Evolutionary conservation across 1,140 invertebrate genomes (phyloP), one percentile per base, ranked within the genome.

Genomic region (Heliothis virescens): DNA sequence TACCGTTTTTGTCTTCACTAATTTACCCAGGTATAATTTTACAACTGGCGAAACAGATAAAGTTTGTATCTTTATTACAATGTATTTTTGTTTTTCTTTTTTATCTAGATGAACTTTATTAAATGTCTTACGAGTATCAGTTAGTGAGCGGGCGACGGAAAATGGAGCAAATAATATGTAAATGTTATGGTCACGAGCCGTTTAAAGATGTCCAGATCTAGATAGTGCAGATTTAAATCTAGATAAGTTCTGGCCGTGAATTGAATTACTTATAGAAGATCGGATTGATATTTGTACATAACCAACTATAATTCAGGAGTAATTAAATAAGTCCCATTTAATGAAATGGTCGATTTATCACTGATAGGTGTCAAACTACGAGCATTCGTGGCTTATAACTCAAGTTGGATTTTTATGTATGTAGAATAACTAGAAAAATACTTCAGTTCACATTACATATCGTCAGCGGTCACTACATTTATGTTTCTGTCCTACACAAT

Each of bases 161-260:
- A 26, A 59, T 26, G 57, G 57, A 59, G 57, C 57, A 59, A 59
- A 59, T 21, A 57, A 57, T 59, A 59, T 59, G 57, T 59, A 26
- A 59, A 59, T 59, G 57, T 59, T 18, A 59, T 59, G 57, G 57
- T 57, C 53, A 57, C 53, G 53, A 59, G 10, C 57, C 57, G 18
- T 26, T 59, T 59, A 26, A 21, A 59, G 57, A 59, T 59, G 7
- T 26, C 57, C 1, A 59, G 21, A 21, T 21, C 18, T 12, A 26
- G 57, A 26, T 59, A 59, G 57, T 21, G 18, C 7, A 59, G 9
- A 59, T 59, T 59, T 59, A 59, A 59, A 59, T 10, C 9, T 21
- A 57, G 34, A 41, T 41, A 12, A 59, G 18, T 18, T 12, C 10
- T 59, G 57, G 3, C 18, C 12, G 9, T 57, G 18, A 3, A 59